Base-by-base conservation (phyloP, 2,797 vertebrate species). In the Lagocephalus sceleratus region DNA sequence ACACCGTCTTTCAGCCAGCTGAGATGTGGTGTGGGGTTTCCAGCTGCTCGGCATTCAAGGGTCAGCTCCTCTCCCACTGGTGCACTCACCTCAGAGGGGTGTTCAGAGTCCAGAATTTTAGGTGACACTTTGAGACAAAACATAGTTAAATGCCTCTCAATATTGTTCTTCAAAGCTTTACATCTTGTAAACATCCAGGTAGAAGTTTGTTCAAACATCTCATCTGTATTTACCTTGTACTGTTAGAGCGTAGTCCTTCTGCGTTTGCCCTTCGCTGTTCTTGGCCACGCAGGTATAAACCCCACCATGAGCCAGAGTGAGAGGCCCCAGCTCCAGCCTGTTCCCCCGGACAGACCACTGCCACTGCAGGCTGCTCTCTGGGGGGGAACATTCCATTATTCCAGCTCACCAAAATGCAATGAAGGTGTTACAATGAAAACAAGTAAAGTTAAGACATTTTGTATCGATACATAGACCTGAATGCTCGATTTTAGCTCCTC, bases 1-100 rank as follows among this genome's bases (percentile, higher is more conserved):
- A 74, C 68, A 19, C 94, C 94, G 0, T 96, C 92, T 76, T 93
- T 97, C 57, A 95, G 81, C 96, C 95, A 98, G 75, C 85, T 87
- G 72, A 98, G 84, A 0, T 62, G 78, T 0, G 96, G 95, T 0
- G 66, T 58, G 0, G 96, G 95, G 68, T 84, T 90, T 20, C 96
- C 95, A 1, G 83, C 83, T 0, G 83, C 91, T 61, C 20, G 88
- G 51, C 96, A 98, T 76, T 92, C 88, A 74, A 98, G 85, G 20
- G 60, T 91, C 51, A 93, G 65, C 53, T 90, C 82, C 38, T 90
- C 77, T 5, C 90, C 93, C 48, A 88, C 63, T 43, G 86, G 72
- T 21, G 89, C 77, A 0, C 85, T 94, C 73, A 92, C 82, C 35
- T 97, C 94, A 1, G 88, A 89, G 0, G 89, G 76, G 0, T 69